Percentiles rank a stretch among this genome's conserved stretches.
Conservation (phyloP, 2,797 vertebrate genomes). For the Parauchenoglanis ngamensis region DNA sequence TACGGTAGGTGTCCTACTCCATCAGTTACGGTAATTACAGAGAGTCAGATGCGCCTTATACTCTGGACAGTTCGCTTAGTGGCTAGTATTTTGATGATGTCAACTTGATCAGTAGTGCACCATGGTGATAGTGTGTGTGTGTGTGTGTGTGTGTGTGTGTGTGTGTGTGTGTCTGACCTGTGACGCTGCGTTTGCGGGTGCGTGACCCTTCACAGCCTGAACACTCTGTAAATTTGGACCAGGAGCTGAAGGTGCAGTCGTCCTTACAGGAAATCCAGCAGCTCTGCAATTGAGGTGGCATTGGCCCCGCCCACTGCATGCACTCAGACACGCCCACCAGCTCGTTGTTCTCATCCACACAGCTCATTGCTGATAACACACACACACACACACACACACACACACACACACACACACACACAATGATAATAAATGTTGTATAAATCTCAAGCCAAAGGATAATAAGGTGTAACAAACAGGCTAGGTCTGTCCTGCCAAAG, state of each 20-base stretch:
- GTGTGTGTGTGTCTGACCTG: conserved; percentile 74
- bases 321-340: conserved; percentile 78
- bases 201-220: conserved; percentile 75
- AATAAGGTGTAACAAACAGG: not conserved
- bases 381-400: conserved; percentile 32
- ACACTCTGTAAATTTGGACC: conserved; percentile 91
- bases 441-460: not conserved
- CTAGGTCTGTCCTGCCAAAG: not conserved
- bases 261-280: conserved; percentile 86
- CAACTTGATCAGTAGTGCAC: not conserved
- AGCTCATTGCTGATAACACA: conserved; percentile 78
- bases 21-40: not conserved
- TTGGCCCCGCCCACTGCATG: conserved; percentile 78
- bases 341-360: conserved; percentile 75
- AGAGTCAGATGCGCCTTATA: no score
- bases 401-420: conserved; percentile 3
- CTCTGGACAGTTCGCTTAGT: not conserved
- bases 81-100: not conserved
- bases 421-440: not conserved
- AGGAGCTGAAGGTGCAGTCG: conserved; percentile 88
- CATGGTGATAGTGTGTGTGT: not conserved
- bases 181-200: conserved; percentile 79
- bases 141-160: conserved; percentile 16
- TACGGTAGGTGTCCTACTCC: not conserved
- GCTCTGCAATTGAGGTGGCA: conserved; percentile 79